Percentiles rank a stretch among this genome's conserved stretches.
These are phyloP conservation scores for Apogon talboti DNA, from an alignment of 2,797 vertebrate species.

Conservation along the genomic window DNA sequence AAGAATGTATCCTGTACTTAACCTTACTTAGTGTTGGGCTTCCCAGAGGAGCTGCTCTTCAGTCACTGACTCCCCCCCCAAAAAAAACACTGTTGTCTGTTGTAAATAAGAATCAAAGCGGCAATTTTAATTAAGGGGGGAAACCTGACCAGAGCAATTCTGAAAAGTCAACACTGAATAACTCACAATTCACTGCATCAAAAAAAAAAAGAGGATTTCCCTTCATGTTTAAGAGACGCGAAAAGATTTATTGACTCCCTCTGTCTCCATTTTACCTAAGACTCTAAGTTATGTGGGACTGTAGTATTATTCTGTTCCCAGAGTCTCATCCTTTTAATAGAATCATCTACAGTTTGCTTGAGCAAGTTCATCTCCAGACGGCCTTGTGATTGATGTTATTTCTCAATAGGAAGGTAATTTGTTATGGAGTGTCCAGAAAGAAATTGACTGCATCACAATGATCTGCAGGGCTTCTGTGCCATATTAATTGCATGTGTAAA, in stretches of 20 bases:
- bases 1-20: not conserved
- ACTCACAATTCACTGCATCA: no score
- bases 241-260: no score
- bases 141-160: no score
- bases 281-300: not conserved
- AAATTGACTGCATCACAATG: constrained; percentile 36
- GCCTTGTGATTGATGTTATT: constrained; percentile 22
- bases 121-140: no score
- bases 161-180: no score
- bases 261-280: not conserved
- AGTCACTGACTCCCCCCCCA: no score
- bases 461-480: constrained; percentile 22
- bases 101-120: no score
- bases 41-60: not conserved
- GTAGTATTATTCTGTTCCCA: not conserved
- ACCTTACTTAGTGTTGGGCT: not conserved
- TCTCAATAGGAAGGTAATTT: constrained; percentile 16
- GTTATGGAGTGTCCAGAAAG: constrained; percentile 9
- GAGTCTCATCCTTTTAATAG: constrained; percentile 11
- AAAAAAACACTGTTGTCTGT: no score
- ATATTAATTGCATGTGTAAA: constrained; percentile 60
- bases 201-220: no score
- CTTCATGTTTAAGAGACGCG: no score
- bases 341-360: not conserved
- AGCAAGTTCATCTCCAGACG: constrained; percentile 2